These are phyloP conservation scores for Sitta carolinensis DNA, from an alignment of 2,797 vertebrate species.

Conservation along the genomic window DNA sequence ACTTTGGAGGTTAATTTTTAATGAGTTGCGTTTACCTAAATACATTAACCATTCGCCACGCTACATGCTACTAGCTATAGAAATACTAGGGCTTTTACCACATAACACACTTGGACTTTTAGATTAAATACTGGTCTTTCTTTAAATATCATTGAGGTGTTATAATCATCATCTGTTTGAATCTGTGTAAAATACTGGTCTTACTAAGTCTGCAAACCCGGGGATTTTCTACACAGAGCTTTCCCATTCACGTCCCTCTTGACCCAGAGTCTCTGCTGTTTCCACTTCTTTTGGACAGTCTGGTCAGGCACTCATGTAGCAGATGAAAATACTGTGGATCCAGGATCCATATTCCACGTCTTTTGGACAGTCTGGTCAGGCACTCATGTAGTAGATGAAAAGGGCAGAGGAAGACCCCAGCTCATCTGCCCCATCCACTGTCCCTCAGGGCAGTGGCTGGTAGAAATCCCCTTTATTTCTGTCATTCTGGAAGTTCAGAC, in stretches of 20 bases:
- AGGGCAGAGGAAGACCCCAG: not conserved
- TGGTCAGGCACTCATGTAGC: too few relatives aligned
- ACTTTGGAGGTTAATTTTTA: not conserved
- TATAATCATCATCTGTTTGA: not conserved
- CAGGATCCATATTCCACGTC: not conserved
- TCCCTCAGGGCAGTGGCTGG: not conserved
- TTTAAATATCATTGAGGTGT: not conserved
- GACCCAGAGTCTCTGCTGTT: not conserved
- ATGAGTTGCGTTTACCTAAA: not conserved
- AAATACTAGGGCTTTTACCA: not conserved
- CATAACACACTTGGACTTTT: not conserved
- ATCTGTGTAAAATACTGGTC: not conserved
- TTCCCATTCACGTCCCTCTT: not conserved
- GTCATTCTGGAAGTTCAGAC: not conserved
- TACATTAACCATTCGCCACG: not conserved
- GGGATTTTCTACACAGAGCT: not conserved
- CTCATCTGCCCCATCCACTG: not conserved
- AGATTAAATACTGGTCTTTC: not conserved
- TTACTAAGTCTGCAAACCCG: not conserved
- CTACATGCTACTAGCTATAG: not conserved
- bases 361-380: too few relatives aligned
- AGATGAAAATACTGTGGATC: not conserved
- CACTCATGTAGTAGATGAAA: not conserved
- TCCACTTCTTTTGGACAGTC: too few relatives aligned
- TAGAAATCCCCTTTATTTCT: not conserved